Conservation (phyloP, 1,140 invertebrate genomes). For the Phymorhynchus buccinoides region DNA sequence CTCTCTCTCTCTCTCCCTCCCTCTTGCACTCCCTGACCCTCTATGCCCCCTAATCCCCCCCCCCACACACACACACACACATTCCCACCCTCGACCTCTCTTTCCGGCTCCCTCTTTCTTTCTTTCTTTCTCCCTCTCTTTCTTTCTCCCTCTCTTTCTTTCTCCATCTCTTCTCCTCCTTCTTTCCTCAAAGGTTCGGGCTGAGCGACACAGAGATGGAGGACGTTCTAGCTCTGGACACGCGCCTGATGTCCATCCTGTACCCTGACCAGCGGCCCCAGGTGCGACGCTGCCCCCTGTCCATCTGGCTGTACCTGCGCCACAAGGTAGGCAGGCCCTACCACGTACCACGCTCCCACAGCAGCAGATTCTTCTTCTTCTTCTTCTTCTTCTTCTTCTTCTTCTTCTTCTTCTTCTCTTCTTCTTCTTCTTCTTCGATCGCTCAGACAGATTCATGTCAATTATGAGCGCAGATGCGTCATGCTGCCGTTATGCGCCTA, state of each 20-base stretch:
- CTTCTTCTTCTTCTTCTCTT: too few relatives aligned
- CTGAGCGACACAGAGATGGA: slow-evolving; percentile 36
- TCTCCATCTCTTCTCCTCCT: not conserved
- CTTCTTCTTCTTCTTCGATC: too few relatives aligned
- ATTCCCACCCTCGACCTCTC: not conserved
- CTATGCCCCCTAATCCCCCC: not conserved
- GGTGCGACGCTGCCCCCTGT: slow-evolving; percentile 23
- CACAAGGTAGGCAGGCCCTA: too few relatives aligned
- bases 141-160: not conserved
- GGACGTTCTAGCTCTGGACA: slow-evolving; percentile 29
- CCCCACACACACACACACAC: not conserved
- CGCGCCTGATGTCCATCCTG: not conserved
- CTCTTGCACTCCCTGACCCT: not conserved
- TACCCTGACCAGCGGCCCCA: not conserved
- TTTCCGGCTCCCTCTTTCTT: not conserved
- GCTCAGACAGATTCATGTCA: too few relatives aligned
- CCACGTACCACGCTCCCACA: too few relatives aligned
- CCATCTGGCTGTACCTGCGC: slow-evolving; percentile 33
- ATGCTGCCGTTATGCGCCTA: too few relatives aligned
- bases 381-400: too few relatives aligned
- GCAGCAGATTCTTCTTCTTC: too few relatives aligned
- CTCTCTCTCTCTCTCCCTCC: not conserved
- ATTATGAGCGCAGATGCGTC: too few relatives aligned
- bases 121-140: not conserved
- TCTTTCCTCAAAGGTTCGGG: not conserved